Evolutionary conservation across 2,888 invertebrate species (phyloP).

Genomic region (Pristionchus maxplancki): DNA sequence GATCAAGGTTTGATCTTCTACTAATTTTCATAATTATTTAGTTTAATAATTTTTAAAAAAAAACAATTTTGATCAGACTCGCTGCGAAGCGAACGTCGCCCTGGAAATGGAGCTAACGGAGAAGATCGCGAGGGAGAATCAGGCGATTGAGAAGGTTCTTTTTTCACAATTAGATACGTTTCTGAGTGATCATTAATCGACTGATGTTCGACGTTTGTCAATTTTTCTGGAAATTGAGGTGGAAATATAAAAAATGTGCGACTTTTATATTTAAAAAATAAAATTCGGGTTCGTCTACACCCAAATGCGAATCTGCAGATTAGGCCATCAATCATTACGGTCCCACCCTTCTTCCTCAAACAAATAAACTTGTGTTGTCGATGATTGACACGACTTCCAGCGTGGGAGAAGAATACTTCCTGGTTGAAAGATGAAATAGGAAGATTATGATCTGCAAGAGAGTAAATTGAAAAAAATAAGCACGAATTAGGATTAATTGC

Average conservation of each 20-base stretch:
- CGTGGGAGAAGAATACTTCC: background rate
- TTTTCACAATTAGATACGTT: background rate
- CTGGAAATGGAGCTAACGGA: constrained; percentile 17
- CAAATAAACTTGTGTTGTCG: background rate
- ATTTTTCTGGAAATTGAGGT: too few species aligned
- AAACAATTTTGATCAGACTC: background rate
- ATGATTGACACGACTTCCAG: background rate
- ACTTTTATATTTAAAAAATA: too few species aligned
- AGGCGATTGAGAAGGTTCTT: constrained; percentile 2
- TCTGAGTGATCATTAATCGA: too few species aligned
- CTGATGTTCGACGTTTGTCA: background rate
- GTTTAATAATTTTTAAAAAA: background rate
- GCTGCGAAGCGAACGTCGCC: constrained; percentile 19
- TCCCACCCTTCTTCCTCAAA: background rate
- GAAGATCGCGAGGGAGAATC: constrained; percentile 44
- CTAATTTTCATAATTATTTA: background rate
- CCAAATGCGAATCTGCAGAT: too few species aligned
- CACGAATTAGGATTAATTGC: too few species aligned
- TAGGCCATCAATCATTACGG: background rate
- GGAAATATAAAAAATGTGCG: too few species aligned
- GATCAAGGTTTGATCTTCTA: background rate
- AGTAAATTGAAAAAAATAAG: background rate
- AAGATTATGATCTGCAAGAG: background rate
- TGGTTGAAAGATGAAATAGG: background rate
- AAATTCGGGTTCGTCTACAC: too few species aligned